Evolutionary conservation across 2,888 invertebrate genomes (phyloP).

Genomic region (Hypena proboscidalis): DNA sequence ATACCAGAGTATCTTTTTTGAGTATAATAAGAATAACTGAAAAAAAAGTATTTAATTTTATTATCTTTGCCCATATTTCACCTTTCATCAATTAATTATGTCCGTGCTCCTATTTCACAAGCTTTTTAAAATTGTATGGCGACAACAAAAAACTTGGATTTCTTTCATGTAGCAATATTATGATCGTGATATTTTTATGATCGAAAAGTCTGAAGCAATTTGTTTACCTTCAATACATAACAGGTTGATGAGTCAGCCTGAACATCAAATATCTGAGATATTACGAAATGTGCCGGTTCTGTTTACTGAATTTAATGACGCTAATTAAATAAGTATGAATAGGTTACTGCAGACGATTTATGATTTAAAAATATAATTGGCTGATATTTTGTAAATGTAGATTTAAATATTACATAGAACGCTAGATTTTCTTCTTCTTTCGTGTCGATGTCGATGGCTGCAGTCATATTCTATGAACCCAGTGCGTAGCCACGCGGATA

Average conservation of each 20-base stretch:
- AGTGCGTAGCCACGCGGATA: too few relatives aligned
- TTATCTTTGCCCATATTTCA: neutral
- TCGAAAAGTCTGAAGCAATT: conserved; percentile 47
- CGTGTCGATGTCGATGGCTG: too few relatives aligned
- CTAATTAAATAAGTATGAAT: conserved; percentile 38
- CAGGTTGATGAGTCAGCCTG: conserved; percentile 41
- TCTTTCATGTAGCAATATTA: conserved; percentile 41
- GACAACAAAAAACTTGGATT: conserved; percentile 29
- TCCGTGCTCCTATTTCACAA: conserved; percentile 26
- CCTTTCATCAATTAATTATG: conserved; percentile 22
- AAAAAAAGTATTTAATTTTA: too few relatives aligned
- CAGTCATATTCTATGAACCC: too few relatives aligned
- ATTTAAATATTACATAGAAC: too few relatives aligned
- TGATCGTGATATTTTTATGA: conserved; percentile 38
- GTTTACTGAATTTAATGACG: conserved; percentile 35
- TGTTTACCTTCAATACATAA: conserved; percentile 49
- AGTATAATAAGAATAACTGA: too few relatives aligned
- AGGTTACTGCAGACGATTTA: conserved; percentile 14
- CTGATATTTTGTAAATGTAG: too few relatives aligned
- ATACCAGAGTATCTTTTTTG: too few relatives aligned
- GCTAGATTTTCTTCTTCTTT: too few relatives aligned
- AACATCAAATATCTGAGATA: conserved; percentile 20
- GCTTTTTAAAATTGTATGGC: conserved; percentile 29
- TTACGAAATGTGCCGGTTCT: conserved; percentile 19
- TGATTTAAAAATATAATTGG: too few relatives aligned